phyloP scores from a whole-genome alignment of 2,113 vertebrate species.

The Ciconia boyciana region DNA sequence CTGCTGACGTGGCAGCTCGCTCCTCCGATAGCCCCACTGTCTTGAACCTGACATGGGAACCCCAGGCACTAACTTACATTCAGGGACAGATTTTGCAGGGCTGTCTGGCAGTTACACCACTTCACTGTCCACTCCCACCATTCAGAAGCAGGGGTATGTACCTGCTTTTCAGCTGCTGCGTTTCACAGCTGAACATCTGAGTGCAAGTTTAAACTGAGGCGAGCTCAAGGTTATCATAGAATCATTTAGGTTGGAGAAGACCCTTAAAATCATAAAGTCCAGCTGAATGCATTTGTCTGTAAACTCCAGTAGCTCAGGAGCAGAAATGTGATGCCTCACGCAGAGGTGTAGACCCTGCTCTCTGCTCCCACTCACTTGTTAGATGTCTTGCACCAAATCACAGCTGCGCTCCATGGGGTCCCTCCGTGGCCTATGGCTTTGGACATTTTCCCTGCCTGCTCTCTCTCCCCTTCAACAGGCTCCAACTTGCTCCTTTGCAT shows the following conservation, averaged over 20 bases:
- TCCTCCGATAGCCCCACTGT: not conserved
- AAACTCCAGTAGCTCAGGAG: not conserved
- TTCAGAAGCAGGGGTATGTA: not conserved
- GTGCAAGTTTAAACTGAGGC: not conserved
- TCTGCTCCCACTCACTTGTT: not conserved
- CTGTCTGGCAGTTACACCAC: not conserved
- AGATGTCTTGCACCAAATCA: not conserved
- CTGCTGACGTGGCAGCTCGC: not conserved
- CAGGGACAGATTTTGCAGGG: not conserved
- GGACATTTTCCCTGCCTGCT: not conserved
- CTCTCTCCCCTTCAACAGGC: not conserved
- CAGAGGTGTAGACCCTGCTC: not conserved
- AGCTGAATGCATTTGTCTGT: not conserved
- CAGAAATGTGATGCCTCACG: not conserved
- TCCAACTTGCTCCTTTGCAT: not conserved
- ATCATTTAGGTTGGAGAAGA: not conserved
- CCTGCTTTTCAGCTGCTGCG: not conserved
- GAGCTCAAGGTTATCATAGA: not conserved
- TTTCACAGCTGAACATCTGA: not conserved
- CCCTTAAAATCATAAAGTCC: not conserved
- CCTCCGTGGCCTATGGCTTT: not conserved
- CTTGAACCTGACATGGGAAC: not conserved
- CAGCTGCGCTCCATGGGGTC: fast-evolving
- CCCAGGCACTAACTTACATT: not conserved
- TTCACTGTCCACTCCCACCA: not conserved